phyloP scores from a whole-genome alignment of 2,797 vertebrate genomes.

The Cyprinella venusta region DNA sequence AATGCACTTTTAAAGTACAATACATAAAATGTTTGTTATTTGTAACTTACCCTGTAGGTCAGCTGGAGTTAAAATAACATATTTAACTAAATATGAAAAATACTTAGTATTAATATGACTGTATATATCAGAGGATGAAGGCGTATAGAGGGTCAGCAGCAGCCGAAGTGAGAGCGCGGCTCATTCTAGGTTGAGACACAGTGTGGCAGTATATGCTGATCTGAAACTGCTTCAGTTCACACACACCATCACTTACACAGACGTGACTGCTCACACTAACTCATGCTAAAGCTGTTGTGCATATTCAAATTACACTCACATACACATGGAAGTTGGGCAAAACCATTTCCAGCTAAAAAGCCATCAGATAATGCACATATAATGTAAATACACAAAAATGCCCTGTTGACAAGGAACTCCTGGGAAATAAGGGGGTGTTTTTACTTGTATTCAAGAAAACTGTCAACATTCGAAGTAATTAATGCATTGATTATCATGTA shows the following conservation, averaged over 20 bases:
- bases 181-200: conserved; percentile 72
- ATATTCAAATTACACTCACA: no score
- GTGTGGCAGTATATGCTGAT: conserved; percentile 80
- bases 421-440: no score
- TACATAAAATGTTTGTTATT: not conserved
- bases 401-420: no score
- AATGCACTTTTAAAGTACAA: not conserved
- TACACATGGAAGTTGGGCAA: no score
- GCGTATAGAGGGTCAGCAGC: not conserved
- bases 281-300: not conserved
- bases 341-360: no score
- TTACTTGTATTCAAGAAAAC: no score
- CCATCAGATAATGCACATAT: no score
- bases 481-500: no score
- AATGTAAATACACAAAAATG: no score
- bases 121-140: not conserved
- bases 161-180: not conserved
- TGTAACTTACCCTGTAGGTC: not conserved
- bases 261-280: not conserved
- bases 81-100: not conserved
- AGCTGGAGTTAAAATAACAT: not conserved
- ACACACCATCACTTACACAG: not conserved
- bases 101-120: not conserved
- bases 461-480: no score
- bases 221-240: conserved; percentile 53